A percentile compares a stretch with the other conserved stretches of the same genome.
phyloP scores from a whole-genome alignment of 2,888 invertebrate genomes.

The Cephalotes varians region DNA sequence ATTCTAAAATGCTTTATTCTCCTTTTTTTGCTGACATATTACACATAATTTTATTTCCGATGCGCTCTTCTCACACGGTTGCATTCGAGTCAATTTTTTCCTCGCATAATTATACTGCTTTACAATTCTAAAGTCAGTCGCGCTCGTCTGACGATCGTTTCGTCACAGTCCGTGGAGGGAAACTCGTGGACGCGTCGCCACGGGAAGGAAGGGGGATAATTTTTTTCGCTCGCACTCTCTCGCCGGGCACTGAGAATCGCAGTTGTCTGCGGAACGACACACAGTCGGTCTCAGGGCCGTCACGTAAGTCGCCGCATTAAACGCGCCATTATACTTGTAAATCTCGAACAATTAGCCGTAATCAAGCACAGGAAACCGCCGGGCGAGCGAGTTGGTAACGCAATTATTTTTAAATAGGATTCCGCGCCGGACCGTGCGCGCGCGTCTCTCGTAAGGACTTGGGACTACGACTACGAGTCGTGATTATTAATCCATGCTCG shows the following conservation, averaged over 20 bases:
- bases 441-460: constrained; percentile 72
- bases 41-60: constrained; percentile 40
- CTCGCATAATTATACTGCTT: constrained; percentile 44
- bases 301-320: constrained; percentile 83
- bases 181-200: constrained; percentile 44
- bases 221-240: constrained; percentile 40
- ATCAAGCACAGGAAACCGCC: constrained; percentile 85
- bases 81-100: constrained; percentile 22
- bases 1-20: not conserved
- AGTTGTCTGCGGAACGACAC: constrained; percentile 65
- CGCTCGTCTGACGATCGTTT: constrained; percentile 47
- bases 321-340: constrained; percentile 85
- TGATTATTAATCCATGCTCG: constrained; percentile 82
- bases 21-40: not conserved
- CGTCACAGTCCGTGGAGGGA: constrained; percentile 49
- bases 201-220: constrained; percentile 28
- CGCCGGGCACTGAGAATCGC: constrained; percentile 57
- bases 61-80: constrained; percentile 5
- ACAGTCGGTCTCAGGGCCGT: constrained; percentile 76
- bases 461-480: constrained; percentile 70
- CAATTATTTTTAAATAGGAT: constrained; percentile 86
- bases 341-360: constrained; percentile 85
- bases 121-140: constrained; percentile 53
- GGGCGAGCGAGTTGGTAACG: constrained; percentile 75
- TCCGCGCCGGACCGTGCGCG: constrained; percentile 76